A percentile compares a stretch with the other conserved stretches of the same genome.
Conservation (phyloP, 2,797 vertebrate species). For the Hypotaenidia okinawae region DNA sequence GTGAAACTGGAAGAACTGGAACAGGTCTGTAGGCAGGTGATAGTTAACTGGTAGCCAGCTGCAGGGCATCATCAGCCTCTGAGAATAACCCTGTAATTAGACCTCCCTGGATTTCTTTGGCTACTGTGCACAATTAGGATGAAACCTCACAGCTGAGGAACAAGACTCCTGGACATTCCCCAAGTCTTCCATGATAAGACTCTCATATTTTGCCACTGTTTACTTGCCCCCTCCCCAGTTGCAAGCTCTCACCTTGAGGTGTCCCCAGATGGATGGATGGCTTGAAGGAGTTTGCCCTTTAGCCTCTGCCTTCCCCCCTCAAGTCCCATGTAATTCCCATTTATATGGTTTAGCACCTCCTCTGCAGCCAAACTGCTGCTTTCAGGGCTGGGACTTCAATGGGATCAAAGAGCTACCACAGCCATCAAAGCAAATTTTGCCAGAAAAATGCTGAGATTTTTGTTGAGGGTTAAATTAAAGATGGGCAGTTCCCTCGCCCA, state of each 20-base stretch:
- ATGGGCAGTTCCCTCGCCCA: not conserved
- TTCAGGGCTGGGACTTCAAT: not conserved
- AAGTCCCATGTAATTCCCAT: not conserved
- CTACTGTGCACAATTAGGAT: not conserved
- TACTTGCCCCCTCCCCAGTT: not conserved
- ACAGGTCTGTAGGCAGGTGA: slow-evolving; percentile 37
- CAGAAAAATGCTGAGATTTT: not conserved
- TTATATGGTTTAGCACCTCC: not conserved
- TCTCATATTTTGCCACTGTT: not conserved
- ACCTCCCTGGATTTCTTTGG: not conserved
- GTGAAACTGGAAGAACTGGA: slow-evolving; percentile 81
- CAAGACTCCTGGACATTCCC: not conserved
- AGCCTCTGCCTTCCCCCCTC: not conserved
- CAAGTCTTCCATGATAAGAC: not conserved
- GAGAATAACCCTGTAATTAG: not conserved
- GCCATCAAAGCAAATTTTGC: not conserved
- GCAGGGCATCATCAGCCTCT: not conserved
- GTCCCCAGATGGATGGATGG: not conserved
- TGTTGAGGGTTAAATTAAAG: not conserved
- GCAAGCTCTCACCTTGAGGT: not conserved
- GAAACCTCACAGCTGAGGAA: not conserved
- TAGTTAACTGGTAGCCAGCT: not conserved
- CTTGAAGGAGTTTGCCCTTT: not conserved
- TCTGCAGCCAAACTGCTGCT: not conserved
- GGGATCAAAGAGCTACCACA: not conserved